Base-by-base conservation (phyloP, 2,888 invertebrate genomes). In the Clitarchus hookeri region DNA sequence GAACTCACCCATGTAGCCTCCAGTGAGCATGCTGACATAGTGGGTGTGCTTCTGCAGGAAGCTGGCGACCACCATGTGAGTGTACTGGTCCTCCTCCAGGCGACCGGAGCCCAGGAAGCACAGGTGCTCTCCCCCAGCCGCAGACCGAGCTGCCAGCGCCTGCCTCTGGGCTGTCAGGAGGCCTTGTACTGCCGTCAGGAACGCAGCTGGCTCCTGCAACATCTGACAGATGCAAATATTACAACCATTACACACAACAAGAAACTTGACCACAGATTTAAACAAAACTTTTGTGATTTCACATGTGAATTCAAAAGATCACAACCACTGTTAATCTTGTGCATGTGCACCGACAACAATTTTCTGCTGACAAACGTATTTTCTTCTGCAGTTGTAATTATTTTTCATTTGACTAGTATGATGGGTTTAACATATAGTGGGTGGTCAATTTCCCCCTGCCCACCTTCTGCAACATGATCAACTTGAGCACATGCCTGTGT, bases 61-160 rank as follows among this genome's bases (percentile, higher is more conserved):
- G 86, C 98, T 97, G 11, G 99, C 98, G 25, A 99, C 97, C 44
- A 99, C 98, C 99, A 99, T 99, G 91, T 98, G 97, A 26, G 98
- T 98, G 91, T 98, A 98, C 89, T 97, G 97, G 91, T 99, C 98
- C 92, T 98, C 97, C 90, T 98, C 98, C 89, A 96, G 95, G 84
- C 97, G 94, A 0, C 99, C 99, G 88, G 98, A 98, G 80, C 99
- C 99, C 90, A 99, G 94, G 91, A 97, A 97, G 90, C 97, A 97
- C 88, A 99, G 94, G 91, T 97, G 97, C 91, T 97, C 95, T 88
- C 98, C 95, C 89, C 97, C 96, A 89, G 97, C 96, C 92, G 95
- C 94, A 0, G 98, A 98, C 85, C 97, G 96, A 84, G 96, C 96
- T 84, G 96, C 97, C 86, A 97, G 93, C 6, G 97, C 96, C 91